Evolutionary conservation across 2,113 vertebrate genomes (phyloP).

Genomic region (Oenanthe oenanthe): DNA sequence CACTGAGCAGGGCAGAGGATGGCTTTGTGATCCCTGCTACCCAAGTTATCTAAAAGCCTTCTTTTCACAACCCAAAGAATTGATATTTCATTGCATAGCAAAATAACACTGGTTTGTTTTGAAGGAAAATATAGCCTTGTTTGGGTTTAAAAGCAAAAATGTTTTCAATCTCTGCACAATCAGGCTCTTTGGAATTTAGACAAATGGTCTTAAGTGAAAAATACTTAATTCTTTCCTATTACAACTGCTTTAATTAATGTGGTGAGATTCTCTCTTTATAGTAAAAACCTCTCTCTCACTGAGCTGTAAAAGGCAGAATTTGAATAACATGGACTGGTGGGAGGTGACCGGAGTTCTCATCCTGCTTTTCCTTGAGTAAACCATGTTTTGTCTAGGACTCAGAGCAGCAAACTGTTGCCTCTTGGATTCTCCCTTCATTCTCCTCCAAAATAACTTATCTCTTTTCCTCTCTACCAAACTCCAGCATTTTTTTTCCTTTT

Average conservation of each 20-base stretch:
- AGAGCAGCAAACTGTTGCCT: not conserved
- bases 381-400: rapidly evolving
- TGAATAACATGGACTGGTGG: rapidly evolving
- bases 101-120: conserved; percentile 13
- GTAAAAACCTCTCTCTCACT: not conserved
- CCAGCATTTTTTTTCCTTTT: not conserved
- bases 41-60: not conserved
- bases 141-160: conserved; percentile 21
- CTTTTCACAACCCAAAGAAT: not conserved
- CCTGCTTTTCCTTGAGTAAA: not conserved
- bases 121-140: not conserved
- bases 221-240: not conserved
- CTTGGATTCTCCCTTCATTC: not conserved
- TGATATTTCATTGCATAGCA: not conserved
- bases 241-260: not conserved
- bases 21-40: not conserved
- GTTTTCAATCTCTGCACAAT: not conserved
- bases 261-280: not conserved
- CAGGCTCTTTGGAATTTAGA: not conserved
- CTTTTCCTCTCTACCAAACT: not conserved
- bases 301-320: not conserved
- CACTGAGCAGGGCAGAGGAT: not conserved
- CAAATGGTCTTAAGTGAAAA: not conserved
- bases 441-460: not conserved
- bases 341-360: rapidly evolving